Conservation (phyloP, 2,113 vertebrate genomes). For the Tachysurus fulvidraco region DNA sequence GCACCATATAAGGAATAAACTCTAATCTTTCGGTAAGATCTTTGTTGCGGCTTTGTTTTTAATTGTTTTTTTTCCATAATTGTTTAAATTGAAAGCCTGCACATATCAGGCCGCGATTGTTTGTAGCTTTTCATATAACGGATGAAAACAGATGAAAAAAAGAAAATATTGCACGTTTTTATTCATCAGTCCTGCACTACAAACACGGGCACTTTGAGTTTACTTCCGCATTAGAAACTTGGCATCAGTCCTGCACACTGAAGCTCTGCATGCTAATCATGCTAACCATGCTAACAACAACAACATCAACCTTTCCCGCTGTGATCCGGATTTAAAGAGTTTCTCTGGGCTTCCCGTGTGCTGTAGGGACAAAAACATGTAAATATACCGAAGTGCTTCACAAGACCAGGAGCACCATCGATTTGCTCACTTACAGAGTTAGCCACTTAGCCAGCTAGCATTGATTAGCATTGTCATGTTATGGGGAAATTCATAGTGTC, state of each 20-base stretch:
- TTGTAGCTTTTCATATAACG: not conserved
- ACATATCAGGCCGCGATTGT: not conserved
- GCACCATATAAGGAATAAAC: not conserved
- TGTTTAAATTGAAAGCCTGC: not conserved
- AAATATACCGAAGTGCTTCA: not conserved
- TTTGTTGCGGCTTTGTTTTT: not conserved
- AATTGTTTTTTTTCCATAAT: not conserved
- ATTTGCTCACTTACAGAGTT: not conserved
- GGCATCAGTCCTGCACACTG: not conserved
- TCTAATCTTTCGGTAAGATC: not conserved
- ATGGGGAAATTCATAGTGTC: not conserved
- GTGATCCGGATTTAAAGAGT: not conserved
- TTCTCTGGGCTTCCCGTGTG: not conserved
- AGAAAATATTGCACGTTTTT: not conserved
- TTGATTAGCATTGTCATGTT: not conserved
- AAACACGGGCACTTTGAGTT: not conserved
- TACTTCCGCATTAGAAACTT: not conserved
- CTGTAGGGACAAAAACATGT: not conserved
- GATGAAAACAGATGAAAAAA: not conserved
- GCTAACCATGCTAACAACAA: not conserved
- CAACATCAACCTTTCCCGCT: not conserved
- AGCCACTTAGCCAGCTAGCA: constrained; percentile 4
- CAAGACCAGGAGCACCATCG: not conserved
- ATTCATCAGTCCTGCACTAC: not conserved
- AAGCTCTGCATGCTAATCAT: not conserved